Evolutionary conservation across 2,113 vertebrate genomes (phyloP), one percentile per base, ranked within the genome.

Genomic region (Archilochus colubris): DNA sequence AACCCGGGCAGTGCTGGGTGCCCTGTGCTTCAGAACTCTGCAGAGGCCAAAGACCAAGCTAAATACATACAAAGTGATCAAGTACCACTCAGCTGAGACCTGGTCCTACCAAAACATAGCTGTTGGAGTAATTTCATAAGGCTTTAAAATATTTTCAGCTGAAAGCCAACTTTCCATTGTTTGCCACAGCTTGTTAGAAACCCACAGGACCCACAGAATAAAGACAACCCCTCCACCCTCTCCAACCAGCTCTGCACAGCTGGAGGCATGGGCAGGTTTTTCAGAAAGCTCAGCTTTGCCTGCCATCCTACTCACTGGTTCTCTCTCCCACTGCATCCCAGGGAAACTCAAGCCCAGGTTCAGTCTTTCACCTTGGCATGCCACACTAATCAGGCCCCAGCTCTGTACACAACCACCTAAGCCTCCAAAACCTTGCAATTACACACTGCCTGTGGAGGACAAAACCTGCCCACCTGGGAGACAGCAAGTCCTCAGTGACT

Each of bases 111-210:
- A 92, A 91, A 82, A 31, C 1, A 5, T 11, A 73, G 89, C 78
- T 8, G 23, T 27, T 50, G 33, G 36, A 93, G 50, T 76, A 21
- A 61, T 88, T 95, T 94, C 82, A 76, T 9, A 89, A 44, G 70
- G 66, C 68, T 92, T 94, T 74, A 63, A 88, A 80, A 31, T 76
- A 55, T 80, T 88, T 89, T 81, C 93, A 86, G 86, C 74, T 84
- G 91, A 89, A 93, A 89, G 78, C 82, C 81, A 95, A 79, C 59
- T 93, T 92, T 91, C 84, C 81, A 69, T 89, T 97, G 93, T 94
- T 92, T 74, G 81, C 63, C 84, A 33, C 69, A 77, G 91, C 84
- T 68, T 76, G 77, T 61, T 38, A 84, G 80, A 88, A 93, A 86
- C 57, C 83, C 86, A 66, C 67, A 57, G 62, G 68, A 68, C 82